Evolutionary conservation across 2,888 invertebrate genomes (phyloP).

Genomic region (Lasius platythorax): DNA sequence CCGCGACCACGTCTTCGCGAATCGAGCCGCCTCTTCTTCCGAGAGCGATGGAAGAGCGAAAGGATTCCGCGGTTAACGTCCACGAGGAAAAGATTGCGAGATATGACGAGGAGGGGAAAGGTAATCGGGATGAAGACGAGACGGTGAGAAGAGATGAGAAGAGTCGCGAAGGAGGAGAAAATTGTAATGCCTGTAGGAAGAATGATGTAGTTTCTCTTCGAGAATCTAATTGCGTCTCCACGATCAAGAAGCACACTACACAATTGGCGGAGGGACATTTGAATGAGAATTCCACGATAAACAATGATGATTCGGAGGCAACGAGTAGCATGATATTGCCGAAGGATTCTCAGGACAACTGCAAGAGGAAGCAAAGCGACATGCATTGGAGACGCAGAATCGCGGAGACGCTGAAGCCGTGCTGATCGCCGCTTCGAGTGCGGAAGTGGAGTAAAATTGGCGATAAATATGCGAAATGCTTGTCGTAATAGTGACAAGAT

Average conservation of each 20-base stretch:
- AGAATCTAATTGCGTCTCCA: conserved; percentile 70
- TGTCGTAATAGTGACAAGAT: background rate
- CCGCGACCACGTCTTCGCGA: background rate
- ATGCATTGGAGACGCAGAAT: conserved; percentile 77
- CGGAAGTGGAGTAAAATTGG: background rate
- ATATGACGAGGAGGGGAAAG: background rate
- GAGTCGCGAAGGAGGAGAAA: background rate
- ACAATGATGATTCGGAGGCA: background rate
- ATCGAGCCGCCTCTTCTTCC: background rate
- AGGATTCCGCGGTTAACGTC: background rate
- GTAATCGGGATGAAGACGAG: background rate
- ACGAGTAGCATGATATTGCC: background rate
- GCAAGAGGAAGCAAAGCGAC: conserved; percentile 49
- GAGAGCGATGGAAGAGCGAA: background rate
- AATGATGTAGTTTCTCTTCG: conserved; percentile 27
- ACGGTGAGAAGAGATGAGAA: background rate
- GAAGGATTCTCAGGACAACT: conserved; percentile 23
- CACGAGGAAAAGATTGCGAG: background rate
- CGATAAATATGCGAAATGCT: background rate
- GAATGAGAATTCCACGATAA: background rate
- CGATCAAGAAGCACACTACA: conserved; percentile 70
- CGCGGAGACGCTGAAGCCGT: conserved; percentile 68
- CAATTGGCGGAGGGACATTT: conserved; percentile 13
- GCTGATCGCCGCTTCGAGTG: background rate
- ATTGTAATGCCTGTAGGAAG: background rate